Conservation (phyloP, 2,797 vertebrate species). For the Macroramphosus scolopax region DNA sequence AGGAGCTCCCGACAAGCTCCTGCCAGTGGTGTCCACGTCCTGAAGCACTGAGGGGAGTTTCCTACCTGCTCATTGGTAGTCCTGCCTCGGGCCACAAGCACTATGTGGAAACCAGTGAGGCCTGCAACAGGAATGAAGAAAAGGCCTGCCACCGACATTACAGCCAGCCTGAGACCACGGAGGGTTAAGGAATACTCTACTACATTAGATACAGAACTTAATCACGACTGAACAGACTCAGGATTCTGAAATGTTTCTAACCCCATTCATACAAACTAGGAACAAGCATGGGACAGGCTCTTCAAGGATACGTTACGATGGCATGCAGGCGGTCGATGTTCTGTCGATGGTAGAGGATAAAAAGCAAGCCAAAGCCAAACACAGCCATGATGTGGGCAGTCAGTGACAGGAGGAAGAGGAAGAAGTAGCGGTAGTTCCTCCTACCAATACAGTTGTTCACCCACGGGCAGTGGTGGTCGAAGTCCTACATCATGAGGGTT, state of each 20-base stretch:
- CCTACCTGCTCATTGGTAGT: constrained; percentile 96
- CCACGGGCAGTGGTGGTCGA: constrained; percentile 98
- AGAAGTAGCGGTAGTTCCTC: constrained; percentile 98
- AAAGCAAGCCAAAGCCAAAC: constrained; percentile 94
- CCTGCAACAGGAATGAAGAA: constrained; percentile 97
- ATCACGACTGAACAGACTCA: too few relatives aligned
- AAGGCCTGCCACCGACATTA: constrained; percentile 95
- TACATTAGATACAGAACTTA: not conserved
- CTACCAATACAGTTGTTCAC: constrained; percentile 98
- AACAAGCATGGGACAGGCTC: not conserved
- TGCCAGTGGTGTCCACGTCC: not conserved
- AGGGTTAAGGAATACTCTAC: constrained; percentile 43
- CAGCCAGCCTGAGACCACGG: constrained; percentile 84
- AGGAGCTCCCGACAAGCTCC: too few relatives aligned
- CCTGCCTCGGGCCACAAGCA: constrained; percentile 93
- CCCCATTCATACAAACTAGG: not conserved
- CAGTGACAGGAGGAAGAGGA: constrained; percentile 94
- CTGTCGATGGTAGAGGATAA: constrained; percentile 89
- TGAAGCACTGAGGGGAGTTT: not conserved
- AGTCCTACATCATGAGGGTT: constrained; percentile 80
- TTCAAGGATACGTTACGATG: constrained; percentile 94
- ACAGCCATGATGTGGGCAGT: constrained; percentile 96
- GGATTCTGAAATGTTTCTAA: too few relatives aligned
- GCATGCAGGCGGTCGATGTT: constrained; percentile 87
- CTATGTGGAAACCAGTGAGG: constrained; percentile 95